Base-by-base conservation (phyloP, 2,113 vertebrate species). In the Nipponia nippon region DNA sequence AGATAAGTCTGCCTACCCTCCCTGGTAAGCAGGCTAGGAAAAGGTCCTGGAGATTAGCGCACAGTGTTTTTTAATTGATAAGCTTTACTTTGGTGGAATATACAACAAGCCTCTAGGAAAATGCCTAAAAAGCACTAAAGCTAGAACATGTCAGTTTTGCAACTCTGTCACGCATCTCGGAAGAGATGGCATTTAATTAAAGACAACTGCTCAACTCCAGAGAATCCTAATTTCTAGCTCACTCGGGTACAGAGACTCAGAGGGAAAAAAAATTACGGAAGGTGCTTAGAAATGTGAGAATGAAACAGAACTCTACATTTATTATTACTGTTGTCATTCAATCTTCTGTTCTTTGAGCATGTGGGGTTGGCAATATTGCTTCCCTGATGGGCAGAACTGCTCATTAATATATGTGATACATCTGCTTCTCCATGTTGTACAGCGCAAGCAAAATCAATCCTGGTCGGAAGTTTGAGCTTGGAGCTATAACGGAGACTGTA, bases 331-430 rank as follows among this genome's bases (percentile, higher is more conserved):
- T 26, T 6, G 80, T 82, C 80, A 75, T 84, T 93, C 89, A 76
- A 10, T 82, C 92, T 87, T 67, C 73, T 58, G 66, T 56, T 90
- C 92, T 85, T 88, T 44, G 84, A 94, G 59, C 90, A 62, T 70
- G 83, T 91, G 52, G 53, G 66, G 29, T 58, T 93, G 87, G 84
- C 42, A 80, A 53, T 69, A 91, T 75, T 87, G 92, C 66, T 80
- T 96, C 87, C 92, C 85, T 58, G 87, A 78, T 83, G 84, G 90
- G 93, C 62, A 95, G 78, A 92, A 53, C 58, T 76, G 70, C 84
- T 94, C 75, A 91, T 90, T 95, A 93, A 95, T 95, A 56, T 40
- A 72, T 40, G 65, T 52, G 84, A 89, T 93, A 55, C 61, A 82
- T 89, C 87, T 94, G 93, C 91, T 85, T 82, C 77, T 87, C 87